Conservation (phyloP, 2,888 invertebrate genomes). For the Agrotis segetum region DNA sequence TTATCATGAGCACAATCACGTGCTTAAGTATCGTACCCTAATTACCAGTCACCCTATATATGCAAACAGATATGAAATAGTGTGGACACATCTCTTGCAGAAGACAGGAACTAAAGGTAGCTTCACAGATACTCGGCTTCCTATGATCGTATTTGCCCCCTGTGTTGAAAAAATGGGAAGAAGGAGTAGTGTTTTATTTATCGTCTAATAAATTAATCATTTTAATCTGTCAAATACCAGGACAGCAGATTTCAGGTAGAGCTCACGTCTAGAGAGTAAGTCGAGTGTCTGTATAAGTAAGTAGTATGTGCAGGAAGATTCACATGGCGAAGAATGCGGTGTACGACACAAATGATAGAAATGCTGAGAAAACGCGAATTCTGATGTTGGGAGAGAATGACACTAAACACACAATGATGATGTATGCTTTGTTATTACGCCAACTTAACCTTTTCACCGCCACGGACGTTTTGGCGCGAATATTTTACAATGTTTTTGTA, state of each 20-base stretch:
- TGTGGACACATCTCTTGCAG: slow-evolving; percentile 15
- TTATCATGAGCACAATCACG: too few species aligned
- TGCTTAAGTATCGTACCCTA: too few species aligned
- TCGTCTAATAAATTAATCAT: not conserved
- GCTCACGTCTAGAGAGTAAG: slow-evolving; percentile 6
- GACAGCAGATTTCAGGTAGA: not conserved
- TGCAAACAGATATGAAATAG: slow-evolving; percentile 45
- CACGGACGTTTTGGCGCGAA: slow-evolving; percentile 44
- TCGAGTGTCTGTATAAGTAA: slow-evolving; percentile 38
- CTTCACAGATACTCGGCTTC: slow-evolving; percentile 33
- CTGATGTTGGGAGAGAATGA: slow-evolving; percentile 63
- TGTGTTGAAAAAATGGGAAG: not conserved
- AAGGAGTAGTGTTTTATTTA: not conserved
- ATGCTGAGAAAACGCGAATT: slow-evolving; percentile 44
- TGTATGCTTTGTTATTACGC: not conserved
- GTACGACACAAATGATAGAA: slow-evolving; percentile 29
- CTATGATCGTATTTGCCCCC: not conserved
- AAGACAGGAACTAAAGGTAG: slow-evolving; percentile 8
- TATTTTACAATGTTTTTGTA: not conserved
- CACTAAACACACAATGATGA: slow-evolving; percentile 17
- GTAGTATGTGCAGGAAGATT: slow-evolving; percentile 21
- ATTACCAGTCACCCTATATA: too few species aligned
- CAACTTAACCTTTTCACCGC: slow-evolving; percentile 41
- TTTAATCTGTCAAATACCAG: not conserved
- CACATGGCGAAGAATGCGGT: slow-evolving; percentile 38